These are phyloP conservation scores for Aelia acuminata DNA, from an alignment of 2,888 invertebrate genomes.

Conservation along the genomic window DNA sequence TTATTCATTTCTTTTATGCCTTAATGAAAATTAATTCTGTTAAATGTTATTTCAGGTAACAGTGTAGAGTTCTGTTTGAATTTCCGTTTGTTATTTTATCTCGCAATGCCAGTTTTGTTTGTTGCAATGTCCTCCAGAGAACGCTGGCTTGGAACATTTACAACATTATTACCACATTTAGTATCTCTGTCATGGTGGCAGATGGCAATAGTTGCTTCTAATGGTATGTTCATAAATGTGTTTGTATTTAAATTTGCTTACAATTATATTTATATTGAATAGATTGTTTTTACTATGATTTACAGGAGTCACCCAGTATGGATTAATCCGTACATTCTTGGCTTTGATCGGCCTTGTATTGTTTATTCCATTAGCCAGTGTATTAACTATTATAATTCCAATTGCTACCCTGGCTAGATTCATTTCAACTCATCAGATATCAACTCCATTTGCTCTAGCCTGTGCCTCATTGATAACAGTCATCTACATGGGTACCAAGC, in stretches of 20 bases:
- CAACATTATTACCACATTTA: conserved; percentile 86
- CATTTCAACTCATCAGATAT: conserved; percentile 70
- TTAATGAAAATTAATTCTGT: not conserved
- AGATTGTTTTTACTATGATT: not conserved
- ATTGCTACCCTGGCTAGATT: conserved; percentile 82
- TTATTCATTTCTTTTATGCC: too few relatives aligned
- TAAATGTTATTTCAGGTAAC: conserved; percentile 70
- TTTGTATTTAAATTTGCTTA: not conserved
- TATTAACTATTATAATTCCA: conserved; percentile 82
- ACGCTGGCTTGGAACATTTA: conserved; percentile 86
- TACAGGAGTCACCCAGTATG: conserved; percentile 71
- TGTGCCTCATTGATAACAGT: conserved; percentile 51
- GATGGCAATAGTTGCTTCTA: conserved; percentile 84
- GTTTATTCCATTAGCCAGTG: conserved; percentile 83
- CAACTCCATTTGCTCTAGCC: conserved; percentile 51
- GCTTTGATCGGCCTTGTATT: conserved; percentile 84
- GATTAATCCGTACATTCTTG: conserved; percentile 82
- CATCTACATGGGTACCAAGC: conserved; percentile 52
- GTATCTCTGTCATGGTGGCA: conserved; percentile 93
- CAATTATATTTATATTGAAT: not conserved
- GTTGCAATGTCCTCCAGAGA: conserved; percentile 81
- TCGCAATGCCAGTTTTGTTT: conserved; percentile 81
- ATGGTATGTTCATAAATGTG: conserved; percentile 71
- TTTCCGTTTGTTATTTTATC: conserved; percentile 82
- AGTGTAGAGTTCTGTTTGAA: conserved; percentile 89